Conservation (phyloP, 2,113 vertebrate genomes). For the Daboia siamensis region DNA sequence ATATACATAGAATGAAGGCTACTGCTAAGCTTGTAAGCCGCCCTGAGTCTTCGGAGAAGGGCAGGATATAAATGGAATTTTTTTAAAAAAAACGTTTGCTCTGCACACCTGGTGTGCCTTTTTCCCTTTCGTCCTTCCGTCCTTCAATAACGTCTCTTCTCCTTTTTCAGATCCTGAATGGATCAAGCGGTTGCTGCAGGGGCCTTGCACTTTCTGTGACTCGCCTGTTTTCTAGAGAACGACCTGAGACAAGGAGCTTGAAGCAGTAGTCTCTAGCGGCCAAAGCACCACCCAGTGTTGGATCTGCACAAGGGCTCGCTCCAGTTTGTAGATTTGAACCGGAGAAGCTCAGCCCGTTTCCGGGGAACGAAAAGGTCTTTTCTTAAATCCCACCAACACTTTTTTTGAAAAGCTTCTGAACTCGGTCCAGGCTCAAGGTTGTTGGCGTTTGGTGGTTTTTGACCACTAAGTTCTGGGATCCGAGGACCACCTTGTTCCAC, state of each 20-base stretch:
- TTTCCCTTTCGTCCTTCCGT: background rate
- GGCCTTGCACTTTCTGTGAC: conserved; percentile 91
- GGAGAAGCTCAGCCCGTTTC: background rate
- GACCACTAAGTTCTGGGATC: conserved; percentile 16
- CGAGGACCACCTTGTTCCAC: conserved; percentile 5
- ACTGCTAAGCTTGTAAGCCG: too few relatives aligned
- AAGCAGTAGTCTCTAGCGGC: background rate
- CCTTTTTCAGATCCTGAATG: conserved; percentile 87
- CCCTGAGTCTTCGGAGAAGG: too few relatives aligned
- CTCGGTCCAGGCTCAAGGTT: background rate
- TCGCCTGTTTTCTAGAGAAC: conserved; percentile 84
- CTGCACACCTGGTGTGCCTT: too few relatives aligned
- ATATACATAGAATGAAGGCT: too few relatives aligned
- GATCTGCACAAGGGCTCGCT: background rate
- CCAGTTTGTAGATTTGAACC: background rate
- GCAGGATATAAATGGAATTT: too few relatives aligned
- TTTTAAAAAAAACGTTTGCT: too few relatives aligned
- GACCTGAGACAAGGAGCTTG: background rate
- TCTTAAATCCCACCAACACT: background rate
- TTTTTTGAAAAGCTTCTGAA: conserved; percentile 5
- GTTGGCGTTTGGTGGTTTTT: conserved; percentile 14
- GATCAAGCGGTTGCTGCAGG: conserved; percentile 89
- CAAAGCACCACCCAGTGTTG: background rate
- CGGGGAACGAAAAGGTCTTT: background rate
- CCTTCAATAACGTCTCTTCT: conserved; percentile 46